Conservation (phyloP, 92 coral and sea anemone genomes). For the Zoanthus sansibaricus region DNA sequence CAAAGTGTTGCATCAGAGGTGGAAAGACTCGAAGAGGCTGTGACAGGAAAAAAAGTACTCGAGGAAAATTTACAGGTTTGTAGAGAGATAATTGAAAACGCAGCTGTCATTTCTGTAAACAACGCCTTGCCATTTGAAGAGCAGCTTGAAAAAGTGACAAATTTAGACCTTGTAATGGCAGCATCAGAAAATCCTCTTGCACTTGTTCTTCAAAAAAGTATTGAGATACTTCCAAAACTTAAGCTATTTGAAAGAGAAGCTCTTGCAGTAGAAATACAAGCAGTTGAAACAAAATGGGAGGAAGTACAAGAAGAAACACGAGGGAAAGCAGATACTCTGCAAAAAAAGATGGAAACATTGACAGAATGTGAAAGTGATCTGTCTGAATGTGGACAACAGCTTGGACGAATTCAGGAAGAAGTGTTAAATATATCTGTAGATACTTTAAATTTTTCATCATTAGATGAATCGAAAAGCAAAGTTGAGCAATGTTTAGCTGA, state of each 20-base stretch:
- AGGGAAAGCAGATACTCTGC: constrained; percentile 54
- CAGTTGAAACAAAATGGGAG: constrained; percentile 65
- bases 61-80: constrained; percentile 69
- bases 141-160: constrained; percentile 55
- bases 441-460: constrained; percentile 19
- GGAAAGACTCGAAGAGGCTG: constrained; percentile 56
- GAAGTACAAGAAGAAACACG: constrained; percentile 67
- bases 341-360: constrained; percentile 54
- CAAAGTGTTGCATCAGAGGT: constrained; percentile 52
- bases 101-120: constrained; percentile 48
- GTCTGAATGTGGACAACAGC: constrained; percentile 63
- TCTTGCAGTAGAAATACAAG: constrained; percentile 55
- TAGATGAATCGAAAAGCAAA: constrained; percentile 49
- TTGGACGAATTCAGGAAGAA: constrained; percentile 58
- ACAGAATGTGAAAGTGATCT: constrained; percentile 61
- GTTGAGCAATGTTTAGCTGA: constrained; percentile 33
- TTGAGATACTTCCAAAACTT: constrained; percentile 53
- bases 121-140: constrained; percentile 44
- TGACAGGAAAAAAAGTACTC: constrained; percentile 54
- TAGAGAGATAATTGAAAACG: constrained; percentile 61
- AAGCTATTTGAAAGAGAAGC: constrained; percentile 70
- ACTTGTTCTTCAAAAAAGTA: constrained; percentile 46
- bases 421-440: constrained; percentile 36
- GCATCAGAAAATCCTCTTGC: constrained; percentile 67
- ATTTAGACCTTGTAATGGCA: constrained; percentile 35